Evolutionary conservation across 2,797 vertebrate species (phyloP).

Genomic region (Myotis vivesi): DNA sequence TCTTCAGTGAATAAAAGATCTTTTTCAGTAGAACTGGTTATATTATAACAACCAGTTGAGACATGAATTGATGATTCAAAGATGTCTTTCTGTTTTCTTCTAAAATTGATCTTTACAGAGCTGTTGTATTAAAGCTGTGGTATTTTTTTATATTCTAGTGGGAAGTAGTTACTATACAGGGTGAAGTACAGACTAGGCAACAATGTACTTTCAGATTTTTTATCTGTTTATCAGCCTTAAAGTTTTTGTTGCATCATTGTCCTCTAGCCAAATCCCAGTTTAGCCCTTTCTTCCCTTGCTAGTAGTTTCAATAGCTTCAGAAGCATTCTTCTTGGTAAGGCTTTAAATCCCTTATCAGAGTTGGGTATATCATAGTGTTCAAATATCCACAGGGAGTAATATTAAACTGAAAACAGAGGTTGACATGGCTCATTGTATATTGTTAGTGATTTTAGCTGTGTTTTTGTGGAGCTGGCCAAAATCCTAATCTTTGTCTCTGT

Average conservation of each 20-base stretch:
- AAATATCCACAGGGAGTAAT: conserved; percentile 50
- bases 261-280: conserved; percentile 47
- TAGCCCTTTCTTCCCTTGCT: not conserved
- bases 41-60: not conserved
- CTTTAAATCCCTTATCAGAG: conserved; percentile 68
- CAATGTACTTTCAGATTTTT: not conserved
- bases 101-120: not conserved
- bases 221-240: conserved; percentile 43
- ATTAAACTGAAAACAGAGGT: conserved; percentile 31
- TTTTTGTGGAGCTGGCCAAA: not conserved
- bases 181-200: not conserved
- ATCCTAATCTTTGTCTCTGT: conserved; percentile 49
- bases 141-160: not conserved
- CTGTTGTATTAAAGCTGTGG: not conserved
- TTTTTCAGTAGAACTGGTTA: not conserved
- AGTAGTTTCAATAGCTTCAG: conserved; percentile 54
- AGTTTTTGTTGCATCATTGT: conserved; percentile 9
- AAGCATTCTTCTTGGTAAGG: conserved; percentile 58
- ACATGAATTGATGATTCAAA: not conserved
- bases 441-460: not conserved
- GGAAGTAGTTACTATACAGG: not conserved
- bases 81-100: not conserved
- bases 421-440: not conserved
- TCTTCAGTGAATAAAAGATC: not conserved
- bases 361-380: conserved; percentile 28